These are phyloP conservation scores for Onychomys torridus DNA, from an alignment of 2,797 vertebrate genomes.

Conservation along the genomic window DNA sequence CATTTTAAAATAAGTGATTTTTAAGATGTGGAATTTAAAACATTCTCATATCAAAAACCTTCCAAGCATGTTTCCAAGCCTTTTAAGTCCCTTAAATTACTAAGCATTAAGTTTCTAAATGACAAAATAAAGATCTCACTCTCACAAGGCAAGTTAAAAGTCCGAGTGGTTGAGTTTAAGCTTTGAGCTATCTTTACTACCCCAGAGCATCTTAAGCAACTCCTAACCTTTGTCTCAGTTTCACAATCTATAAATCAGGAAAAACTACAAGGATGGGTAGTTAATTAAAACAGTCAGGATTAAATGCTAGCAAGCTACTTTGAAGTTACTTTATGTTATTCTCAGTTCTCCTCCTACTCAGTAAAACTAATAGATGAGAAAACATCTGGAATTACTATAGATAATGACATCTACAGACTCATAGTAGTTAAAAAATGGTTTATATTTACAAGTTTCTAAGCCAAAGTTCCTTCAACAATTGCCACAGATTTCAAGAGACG, in stretches of 20 bases:
- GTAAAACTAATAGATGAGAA: conserved; percentile 76
- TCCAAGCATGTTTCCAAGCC: conserved; percentile 54
- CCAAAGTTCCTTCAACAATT: conserved; percentile 76
- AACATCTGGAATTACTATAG: conserved; percentile 79
- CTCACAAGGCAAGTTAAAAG: conserved; percentile 54
- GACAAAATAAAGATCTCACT: conserved; percentile 57
- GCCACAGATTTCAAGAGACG: conserved; percentile 41
- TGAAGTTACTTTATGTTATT: conserved; percentile 80
- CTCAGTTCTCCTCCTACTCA: conserved; percentile 75
- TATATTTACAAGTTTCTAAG: conserved; percentile 73
- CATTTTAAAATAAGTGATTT: conserved; percentile 69
- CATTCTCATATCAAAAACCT: conserved; percentile 46
- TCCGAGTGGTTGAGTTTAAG: conserved; percentile 60
- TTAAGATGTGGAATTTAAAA: conserved; percentile 71
- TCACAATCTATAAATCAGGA: conserved; percentile 78
- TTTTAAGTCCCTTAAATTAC: conserved; percentile 52
- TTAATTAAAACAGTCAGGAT: conserved; percentile 80
- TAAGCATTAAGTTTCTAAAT: conserved; percentile 55
- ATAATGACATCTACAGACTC: conserved; percentile 71
- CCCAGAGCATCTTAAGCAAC: conserved; percentile 67
- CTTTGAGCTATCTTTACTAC: conserved; percentile 65
- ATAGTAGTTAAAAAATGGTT: conserved; percentile 68
- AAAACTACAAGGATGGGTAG: conserved; percentile 72
- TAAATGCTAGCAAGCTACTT: conserved; percentile 76
- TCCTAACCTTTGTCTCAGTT: conserved; percentile 75